phyloP scores from a whole-genome alignment of 2,888 invertebrate species.

The Drosophila meridionalis region DNA sequence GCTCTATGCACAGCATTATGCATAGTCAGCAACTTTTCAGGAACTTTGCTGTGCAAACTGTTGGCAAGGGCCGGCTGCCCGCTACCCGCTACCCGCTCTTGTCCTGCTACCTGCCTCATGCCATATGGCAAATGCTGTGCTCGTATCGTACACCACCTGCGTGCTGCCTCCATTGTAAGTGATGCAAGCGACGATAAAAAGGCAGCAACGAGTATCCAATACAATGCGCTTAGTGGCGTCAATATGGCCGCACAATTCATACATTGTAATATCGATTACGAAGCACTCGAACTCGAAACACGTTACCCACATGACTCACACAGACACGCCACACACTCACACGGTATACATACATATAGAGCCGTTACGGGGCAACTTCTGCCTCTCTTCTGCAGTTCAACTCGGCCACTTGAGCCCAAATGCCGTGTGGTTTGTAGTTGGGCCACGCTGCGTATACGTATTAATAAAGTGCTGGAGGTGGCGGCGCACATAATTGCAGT shows the following conservation, averaged over 20 bases:
- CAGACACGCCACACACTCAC: constrained; percentile 6
- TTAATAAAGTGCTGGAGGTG: constrained; percentile 48
- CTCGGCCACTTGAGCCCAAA: constrained; percentile 59
- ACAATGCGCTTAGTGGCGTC: constrained; percentile 70
- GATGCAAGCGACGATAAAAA: constrained; percentile 64
- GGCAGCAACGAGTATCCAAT: constrained; percentile 43
- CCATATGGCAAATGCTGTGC: background rate
- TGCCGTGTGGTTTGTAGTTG: constrained; percentile 39
- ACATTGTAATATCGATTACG: constrained; percentile 79
- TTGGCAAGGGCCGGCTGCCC: constrained; percentile 5
- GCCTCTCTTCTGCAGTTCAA: constrained; percentile 23
- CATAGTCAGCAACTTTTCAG: constrained; percentile 53
- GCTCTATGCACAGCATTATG: constrained; percentile 29
- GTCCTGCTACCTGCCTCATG: background rate
- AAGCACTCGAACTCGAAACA: constrained; percentile 63
- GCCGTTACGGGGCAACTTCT: constrained; percentile 28
- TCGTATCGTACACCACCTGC: background rate
- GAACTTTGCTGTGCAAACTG: constrained; percentile 46
- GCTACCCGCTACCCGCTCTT: background rate
- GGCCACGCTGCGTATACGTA: constrained; percentile 61
- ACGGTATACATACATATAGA: background rate
- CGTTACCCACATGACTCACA: constrained; percentile 30
- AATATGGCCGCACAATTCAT: constrained; percentile 65
- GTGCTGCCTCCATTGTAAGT: constrained; percentile 29
- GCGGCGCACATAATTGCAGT: constrained; percentile 67